Percentiles rank a stretch among this genome's conserved stretches.
Evolutionary conservation across 2,888 invertebrate genomes (phyloP).

Genomic region (Ischnura elegans): DNA sequence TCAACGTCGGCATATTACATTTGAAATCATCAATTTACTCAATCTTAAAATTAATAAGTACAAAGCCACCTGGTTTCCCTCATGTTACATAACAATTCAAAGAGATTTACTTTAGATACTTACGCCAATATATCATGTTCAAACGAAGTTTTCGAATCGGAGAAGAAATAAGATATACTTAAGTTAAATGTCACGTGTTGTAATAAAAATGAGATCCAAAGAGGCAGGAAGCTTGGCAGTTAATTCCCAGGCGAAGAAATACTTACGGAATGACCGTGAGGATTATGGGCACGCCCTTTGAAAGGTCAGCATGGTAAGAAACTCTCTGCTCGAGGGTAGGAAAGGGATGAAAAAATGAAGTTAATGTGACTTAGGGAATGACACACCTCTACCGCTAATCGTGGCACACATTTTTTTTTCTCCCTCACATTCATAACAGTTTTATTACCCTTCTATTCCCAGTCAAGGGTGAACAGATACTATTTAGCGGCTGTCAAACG

Average conservation of each 20-base stretch:
- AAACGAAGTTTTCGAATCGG: not conserved
- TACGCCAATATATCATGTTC: not conserved
- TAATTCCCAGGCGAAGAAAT: not conserved
- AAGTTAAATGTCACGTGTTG: not conserved
- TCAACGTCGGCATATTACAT: too few relatives aligned
- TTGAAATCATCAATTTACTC: too few relatives aligned
- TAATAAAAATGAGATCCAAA: not conserved
- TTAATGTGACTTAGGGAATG: not conserved
- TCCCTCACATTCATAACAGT: not conserved
- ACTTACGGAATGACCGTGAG: not conserved
- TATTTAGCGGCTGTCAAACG: slow-evolving; percentile 16
- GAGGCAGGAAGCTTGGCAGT: not conserved
- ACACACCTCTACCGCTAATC: not conserved
- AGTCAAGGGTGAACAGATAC: not conserved
- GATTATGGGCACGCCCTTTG: not conserved
- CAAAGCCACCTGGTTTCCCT: too few relatives aligned
- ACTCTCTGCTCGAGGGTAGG: not conserved
- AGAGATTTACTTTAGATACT: not conserved
- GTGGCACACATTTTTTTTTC: not conserved
- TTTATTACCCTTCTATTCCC: slow-evolving; percentile 3
- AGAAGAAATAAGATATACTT: not conserved
- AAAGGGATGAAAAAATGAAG: not conserved
- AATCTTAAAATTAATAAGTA: too few relatives aligned
- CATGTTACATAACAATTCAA: too few relatives aligned
- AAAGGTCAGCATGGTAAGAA: not conserved